Percentiles rank a stretch among this genome's conserved stretches.
Conservation (phyloP, 2,888 invertebrate species). For the Eupithecia subumbrata region DNA sequence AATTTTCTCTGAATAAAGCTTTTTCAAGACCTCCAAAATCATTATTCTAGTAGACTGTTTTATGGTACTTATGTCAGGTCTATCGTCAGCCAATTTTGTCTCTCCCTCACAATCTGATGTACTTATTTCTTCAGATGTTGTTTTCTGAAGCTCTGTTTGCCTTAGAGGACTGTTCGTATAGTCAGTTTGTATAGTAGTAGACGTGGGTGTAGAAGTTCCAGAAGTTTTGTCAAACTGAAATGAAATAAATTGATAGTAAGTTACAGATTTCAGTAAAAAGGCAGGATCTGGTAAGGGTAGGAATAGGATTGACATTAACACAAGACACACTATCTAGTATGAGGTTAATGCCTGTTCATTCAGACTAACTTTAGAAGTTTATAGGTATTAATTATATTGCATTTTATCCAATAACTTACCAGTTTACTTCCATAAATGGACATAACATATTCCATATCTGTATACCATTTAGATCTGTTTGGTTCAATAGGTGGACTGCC, state of each 20-base stretch:
- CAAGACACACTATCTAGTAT: too few relatives aligned
- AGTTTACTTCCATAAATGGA: not conserved
- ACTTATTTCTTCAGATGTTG: not conserved
- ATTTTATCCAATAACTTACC: not conserved
- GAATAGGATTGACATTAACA: too few relatives aligned
- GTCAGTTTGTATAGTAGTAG: not conserved
- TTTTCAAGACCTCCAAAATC: constrained; percentile 36
- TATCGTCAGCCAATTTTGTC: not conserved
- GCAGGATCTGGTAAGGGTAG: not conserved
- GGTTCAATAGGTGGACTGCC: not conserved
- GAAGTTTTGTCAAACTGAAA: not conserved
- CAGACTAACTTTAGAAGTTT: too few relatives aligned
- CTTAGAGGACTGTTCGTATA: not conserved
- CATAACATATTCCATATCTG: constrained; percentile 18
- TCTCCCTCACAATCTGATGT: not conserved
- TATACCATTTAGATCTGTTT: constrained; percentile 17
- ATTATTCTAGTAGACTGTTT: constrained; percentile 21
- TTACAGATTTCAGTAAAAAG: not conserved
- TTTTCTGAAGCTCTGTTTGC: not conserved
- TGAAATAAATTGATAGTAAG: not conserved
- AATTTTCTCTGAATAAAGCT: constrained; percentile 22
- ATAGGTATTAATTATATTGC: too few relatives aligned
- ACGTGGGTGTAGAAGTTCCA: not conserved
- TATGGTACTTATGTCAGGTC: not conserved
- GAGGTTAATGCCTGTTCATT: too few relatives aligned